phyloP scores from a whole-genome alignment of 2,113 vertebrate species.

The Dascyllus trimaculatus region DNA sequence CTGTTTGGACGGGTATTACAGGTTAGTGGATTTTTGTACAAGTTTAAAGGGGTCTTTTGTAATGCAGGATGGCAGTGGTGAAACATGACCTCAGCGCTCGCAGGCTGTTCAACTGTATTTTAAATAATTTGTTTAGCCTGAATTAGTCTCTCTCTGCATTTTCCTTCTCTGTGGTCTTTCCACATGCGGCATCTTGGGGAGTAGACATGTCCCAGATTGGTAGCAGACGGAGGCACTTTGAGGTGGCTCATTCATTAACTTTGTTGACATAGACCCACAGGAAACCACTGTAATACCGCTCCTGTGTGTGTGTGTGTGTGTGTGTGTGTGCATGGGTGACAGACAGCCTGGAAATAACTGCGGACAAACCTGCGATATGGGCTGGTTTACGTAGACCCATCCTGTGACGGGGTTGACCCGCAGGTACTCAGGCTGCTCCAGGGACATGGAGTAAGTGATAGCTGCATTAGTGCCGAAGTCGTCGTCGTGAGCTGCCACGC shows the following conservation, averaged over 20 bases:
- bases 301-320: conserved; percentile 7
- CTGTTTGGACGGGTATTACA: not conserved
- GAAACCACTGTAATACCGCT: conserved; percentile 21
- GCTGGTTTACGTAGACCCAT: conserved; percentile 91
- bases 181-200: conserved; percentile 53
- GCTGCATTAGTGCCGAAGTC: conserved; percentile 90
- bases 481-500: conserved; percentile 89
- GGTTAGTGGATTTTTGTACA: not conserved
- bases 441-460: conserved; percentile 87
- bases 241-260: conserved; percentile 66
- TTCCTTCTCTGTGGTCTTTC: conserved; percentile 37
- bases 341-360: conserved; percentile 18
- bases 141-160: conserved; percentile 35
- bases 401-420: conserved; percentile 89
- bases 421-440: conserved; percentile 87
- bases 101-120: conserved; percentile 41
- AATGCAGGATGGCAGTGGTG: conserved; percentile 3
- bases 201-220: conserved; percentile 28
- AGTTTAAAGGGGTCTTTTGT: not conserved
- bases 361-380: conserved; percentile 87
- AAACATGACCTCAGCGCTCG: conserved; percentile 38
- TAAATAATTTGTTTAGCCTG: conserved; percentile 52
- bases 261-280: conserved; percentile 63
- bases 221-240: conserved; percentile 46
- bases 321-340: not conserved